Evolutionary conservation across 2,888 invertebrate genomes (phyloP), one percentile per base, ranked within the genome.

Genomic region (Xestoiulus laeticollis): DNA sequence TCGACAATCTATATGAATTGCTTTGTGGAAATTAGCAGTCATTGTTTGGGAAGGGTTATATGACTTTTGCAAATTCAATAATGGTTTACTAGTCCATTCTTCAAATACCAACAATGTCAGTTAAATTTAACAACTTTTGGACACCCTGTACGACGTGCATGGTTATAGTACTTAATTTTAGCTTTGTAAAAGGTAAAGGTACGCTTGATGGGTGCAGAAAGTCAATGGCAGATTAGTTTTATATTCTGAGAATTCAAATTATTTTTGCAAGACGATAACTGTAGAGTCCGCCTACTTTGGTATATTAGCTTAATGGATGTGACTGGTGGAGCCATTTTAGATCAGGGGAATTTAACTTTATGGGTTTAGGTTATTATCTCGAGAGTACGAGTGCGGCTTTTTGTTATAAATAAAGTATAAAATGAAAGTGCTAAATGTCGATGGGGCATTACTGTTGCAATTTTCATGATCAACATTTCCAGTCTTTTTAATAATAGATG

Each of bases 381-480:
- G 3, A 16, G 59, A n/a, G 59, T 16, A 22, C 16, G 6, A 22
- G 12, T 22, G 59, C 22, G 5, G n/a, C 4, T 59, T 22, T 59
- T 59, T 59, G 59, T 59, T 59, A 16, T 59, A 59, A 59, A 59
- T 59, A 59, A 59, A 59, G 59, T 59, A 59, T 59, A 59, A 59
- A 59, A 59, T 59, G 59, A 22, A 59, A 59, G 59, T 59, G 59
- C 59, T 59, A 59, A 59, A 59, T 22, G 59, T 59, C 22, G 59
- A 59, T 59, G 59, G 59, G 10, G 22, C 5, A 5, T 5, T 59
- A 16, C 53, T 59, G 22, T 59, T 59, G 59, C 59, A 59, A 59
- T 59, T 59, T 59, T 59, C 59, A 59, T 59, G 59, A n/a, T 5
- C 59, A 59, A 22, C 59, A 59, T 59, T 59, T 59, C 22, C 16